Conservation (phyloP, 35 echinoderm and acorn worm genomes). For the Ophioderma brevispina region DNA sequence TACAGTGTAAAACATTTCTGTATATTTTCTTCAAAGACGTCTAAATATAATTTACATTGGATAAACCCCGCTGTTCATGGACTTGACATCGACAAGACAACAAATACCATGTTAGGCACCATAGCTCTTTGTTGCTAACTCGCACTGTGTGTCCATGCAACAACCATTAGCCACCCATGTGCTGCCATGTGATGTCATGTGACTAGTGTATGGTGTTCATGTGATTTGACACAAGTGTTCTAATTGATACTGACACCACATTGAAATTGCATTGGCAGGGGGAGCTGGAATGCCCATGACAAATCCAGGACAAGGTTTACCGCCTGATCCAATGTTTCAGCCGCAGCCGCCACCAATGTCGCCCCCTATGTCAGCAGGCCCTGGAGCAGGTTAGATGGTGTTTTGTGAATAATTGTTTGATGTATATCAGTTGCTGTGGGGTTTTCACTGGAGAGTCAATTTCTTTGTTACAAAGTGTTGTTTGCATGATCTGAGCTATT, state of each 20-base stretch:
- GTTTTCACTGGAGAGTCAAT: no score
- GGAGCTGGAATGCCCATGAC: background rate
- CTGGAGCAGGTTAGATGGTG: background rate
- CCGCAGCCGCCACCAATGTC: background rate
- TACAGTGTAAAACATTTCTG: no score
- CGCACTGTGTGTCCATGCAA: no score
- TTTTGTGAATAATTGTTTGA: background rate
- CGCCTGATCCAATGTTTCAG: background rate
- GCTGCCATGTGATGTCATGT: conserved; percentile 6
- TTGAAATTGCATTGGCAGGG: background rate
- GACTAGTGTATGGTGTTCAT: background rate
- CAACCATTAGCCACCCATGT: background rate
- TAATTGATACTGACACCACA: background rate
- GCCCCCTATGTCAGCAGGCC: background rate
- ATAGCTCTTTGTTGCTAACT: no score
- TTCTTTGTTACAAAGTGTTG: no score
- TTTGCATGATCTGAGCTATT: no score
- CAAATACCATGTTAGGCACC: no score
- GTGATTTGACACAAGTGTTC: background rate
- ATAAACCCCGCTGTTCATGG: no score
- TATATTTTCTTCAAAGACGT: no score
- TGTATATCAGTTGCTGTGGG: no score
- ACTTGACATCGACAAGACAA: no score
- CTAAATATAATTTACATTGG: no score
- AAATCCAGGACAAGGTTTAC: background rate